These are phyloP conservation scores for Arizona elegans DNA, from an alignment of 2,113 vertebrate species.

Conservation along the genomic window DNA sequence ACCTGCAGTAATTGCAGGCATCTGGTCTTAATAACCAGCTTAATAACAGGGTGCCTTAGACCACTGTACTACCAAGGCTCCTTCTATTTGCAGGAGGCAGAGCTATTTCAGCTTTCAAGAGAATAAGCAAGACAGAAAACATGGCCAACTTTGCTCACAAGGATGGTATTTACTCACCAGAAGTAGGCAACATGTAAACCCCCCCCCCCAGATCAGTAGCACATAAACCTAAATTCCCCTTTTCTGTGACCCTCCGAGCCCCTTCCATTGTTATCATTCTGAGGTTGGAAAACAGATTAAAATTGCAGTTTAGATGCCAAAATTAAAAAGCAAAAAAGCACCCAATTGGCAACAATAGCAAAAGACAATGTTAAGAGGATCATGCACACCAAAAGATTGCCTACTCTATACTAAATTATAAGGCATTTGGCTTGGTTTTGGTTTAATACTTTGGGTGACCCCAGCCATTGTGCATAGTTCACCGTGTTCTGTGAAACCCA, in stretches of 20 bases:
- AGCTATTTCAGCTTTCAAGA: neutral
- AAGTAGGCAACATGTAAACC: neutral
- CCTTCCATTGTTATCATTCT: neutral
- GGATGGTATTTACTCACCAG: neutral
- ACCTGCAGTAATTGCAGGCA: too few species aligned
- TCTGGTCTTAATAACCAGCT: too few species aligned
- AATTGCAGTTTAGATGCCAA: neutral
- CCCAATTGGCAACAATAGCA: neutral
- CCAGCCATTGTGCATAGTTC: neutral
- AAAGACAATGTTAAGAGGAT: neutral
- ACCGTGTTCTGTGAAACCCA: neutral
- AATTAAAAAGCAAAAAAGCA: neutral
- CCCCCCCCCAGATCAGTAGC: neutral
- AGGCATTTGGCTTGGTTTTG: neutral
- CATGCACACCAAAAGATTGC: neutral
- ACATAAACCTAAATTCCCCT: neutral
- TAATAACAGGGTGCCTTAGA: too few species aligned
- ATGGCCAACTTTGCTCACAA: neutral
- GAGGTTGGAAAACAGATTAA: neutral
- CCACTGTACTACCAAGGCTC: too few species aligned
- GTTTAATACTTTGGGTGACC: neutral
- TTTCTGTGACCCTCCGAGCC: neutral
- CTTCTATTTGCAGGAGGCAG: neutral
- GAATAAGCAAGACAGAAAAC: neutral
- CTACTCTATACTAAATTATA: neutral